Base-by-base conservation (phyloP, 2,113 vertebrate genomes). In the Syngnathus floridae region DNA sequence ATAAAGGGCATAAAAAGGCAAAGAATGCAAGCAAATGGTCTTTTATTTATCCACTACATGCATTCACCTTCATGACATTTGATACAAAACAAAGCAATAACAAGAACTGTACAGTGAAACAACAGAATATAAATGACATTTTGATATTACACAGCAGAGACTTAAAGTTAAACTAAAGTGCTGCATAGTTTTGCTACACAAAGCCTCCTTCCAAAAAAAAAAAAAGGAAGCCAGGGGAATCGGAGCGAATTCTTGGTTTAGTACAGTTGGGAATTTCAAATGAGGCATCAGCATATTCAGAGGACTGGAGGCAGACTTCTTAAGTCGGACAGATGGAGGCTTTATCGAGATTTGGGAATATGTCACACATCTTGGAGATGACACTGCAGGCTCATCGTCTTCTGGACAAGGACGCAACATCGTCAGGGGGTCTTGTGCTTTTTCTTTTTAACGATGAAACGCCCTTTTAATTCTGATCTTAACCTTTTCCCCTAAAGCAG, bases 391-490 rank as follows among this genome's bases (percentile, higher is more conserved):
- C 72, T 66, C 12, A 1, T 71, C 51, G 22, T 66, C 61, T 67
- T 62, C 26, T 56, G 19, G 52, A 62, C 52, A 48, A 64, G 67
- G 77, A 62, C 7, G 26, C 26, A 1, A 40, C 19, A 1, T 64
- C n/a, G 21, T 22, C n/a, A 13, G 59, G 66, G n/a, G 64, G 65
- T 71, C 21, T 61, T 38, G 52, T 71, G 72, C 64, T 76, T 63
- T 67, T 68, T 73, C 56, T 70, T 75, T 46, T 74, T 65, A 55
- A 43, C 64, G 77, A 68, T 67, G 41, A 55, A 72, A 70, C 77
- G 72, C 66, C 74, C 79, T 82, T 84, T 85, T 77, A 84, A 79
- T 82, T 82, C 57, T 56, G 64, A 69, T 68, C 74, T 75, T 71
- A 87, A 86, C 77, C 69, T 84, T 76, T 80, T 70, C 63, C 67